Conservation (phyloP, 2,888 invertebrate genomes). For the Bhutanitis thaidina region DNA sequence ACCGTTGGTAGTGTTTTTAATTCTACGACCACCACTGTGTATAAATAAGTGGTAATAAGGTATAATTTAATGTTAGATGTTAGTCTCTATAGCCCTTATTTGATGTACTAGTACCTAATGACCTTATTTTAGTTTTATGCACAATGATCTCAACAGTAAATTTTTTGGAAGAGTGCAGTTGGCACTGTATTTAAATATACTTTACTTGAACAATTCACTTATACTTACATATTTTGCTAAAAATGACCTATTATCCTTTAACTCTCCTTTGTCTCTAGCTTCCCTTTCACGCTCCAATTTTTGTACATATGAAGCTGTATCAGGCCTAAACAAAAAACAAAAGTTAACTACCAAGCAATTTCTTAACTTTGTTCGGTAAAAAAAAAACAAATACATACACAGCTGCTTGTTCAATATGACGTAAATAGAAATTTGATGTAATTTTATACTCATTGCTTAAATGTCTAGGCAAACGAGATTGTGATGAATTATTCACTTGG, state of each 20-base stretch:
- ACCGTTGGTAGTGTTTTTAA: no score
- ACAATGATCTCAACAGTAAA: no score
- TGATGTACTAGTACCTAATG: no score
- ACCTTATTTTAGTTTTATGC: no score
- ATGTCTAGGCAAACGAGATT: conserved; percentile 26
- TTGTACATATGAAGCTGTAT: conserved; percentile 96
- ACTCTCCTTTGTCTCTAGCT: conserved; percentile 92
- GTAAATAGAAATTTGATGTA: conserved; percentile 88
- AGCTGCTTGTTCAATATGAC: conserved; percentile 90
- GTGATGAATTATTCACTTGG: conserved; percentile 58
- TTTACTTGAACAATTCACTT: no score
- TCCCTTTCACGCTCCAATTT: conserved; percentile 95
- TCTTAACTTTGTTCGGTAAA: no score
- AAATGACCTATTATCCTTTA: conserved; percentile 97
- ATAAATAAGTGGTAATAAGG: no score
- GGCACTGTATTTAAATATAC: no score
- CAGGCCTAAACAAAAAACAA: conserved; percentile 83
- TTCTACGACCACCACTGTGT: no score
- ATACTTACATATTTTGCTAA: conserved; percentile 97
- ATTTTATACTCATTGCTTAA: conserved; percentile 61
- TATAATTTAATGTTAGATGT: no score
- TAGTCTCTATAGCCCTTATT: no score
- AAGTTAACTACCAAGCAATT: not conserved
- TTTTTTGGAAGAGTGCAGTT: no score
- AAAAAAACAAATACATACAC: conserved; percentile 61